Evolutionary conservation across 2,888 invertebrate genomes (phyloP).

Genomic region (Sthenelais limicola): DNA sequence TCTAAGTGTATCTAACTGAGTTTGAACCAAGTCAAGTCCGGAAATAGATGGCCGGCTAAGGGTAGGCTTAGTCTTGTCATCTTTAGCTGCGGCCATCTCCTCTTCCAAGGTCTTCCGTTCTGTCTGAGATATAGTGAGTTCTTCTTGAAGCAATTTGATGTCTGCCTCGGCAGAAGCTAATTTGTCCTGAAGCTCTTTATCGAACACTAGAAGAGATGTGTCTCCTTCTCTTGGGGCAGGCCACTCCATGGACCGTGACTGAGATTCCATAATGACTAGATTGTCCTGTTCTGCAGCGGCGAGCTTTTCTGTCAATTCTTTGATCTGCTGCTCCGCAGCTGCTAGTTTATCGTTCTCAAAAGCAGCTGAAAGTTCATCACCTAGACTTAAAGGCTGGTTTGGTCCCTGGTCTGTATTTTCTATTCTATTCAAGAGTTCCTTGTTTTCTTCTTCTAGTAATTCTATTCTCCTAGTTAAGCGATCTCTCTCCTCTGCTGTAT

Average conservation of each 20-base stretch:
- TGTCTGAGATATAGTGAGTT: neutral
- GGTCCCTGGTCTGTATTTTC: no score
- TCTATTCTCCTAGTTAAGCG: no score
- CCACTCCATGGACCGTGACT: no score
- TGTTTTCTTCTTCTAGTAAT: no score
- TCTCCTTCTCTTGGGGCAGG: no score
- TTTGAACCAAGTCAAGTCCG: constrained; percentile 6
- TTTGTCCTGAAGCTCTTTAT: neutral
- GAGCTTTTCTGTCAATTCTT: neutral
- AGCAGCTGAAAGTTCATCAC: no score
- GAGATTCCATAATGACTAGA: no score
- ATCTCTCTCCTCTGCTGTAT: no score
- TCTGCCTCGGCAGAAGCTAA: neutral
- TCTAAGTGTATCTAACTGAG: neutral
- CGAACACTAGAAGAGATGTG: no score
- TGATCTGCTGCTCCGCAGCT: neutral
- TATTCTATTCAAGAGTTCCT: no score
- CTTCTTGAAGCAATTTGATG: neutral
- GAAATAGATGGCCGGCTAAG: neutral
- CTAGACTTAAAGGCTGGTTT: no score
- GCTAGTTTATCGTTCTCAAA: neutral
- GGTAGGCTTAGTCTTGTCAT: neutral
- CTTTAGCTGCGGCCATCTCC: neutral
- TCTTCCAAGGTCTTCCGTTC: no score
- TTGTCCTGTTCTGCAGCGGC: neutral